Evolutionary conservation across 2,888 invertebrate genomes (phyloP).

Genomic region (Pherbina coryleti): DNA sequence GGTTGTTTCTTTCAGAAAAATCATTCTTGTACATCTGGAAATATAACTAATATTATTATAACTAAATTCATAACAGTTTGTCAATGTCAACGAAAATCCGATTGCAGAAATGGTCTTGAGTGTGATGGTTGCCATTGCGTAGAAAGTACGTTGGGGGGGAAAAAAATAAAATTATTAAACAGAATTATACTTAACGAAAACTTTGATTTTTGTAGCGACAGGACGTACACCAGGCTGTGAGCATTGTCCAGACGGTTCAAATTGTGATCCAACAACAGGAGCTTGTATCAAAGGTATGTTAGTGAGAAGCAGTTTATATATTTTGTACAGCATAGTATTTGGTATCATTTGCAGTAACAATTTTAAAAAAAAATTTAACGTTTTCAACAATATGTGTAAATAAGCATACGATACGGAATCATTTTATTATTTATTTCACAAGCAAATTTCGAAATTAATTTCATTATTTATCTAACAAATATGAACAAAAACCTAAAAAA

Average conservation of each 20-base stretch:
- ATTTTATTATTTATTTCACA: slow-evolving; percentile 12
- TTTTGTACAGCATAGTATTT: not conserved
- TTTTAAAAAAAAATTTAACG: not conserved
- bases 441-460: slow-evolving; percentile 13
- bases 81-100: slow-evolving; percentile 77
- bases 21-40: not conserved
- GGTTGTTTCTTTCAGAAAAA: slow-evolving; percentile 31
- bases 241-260: slow-evolving; percentile 83
- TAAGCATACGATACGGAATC: slow-evolving; percentile 49
- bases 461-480: slow-evolving; percentile 11
- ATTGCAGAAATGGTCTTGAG: slow-evolving; percentile 74
- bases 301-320: not conserved
- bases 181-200: slow-evolving; percentile 3
- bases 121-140: slow-evolving; percentile 82
- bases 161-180: too few relatives aligned
- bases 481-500: slow-evolving; percentile 25
- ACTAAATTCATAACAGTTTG: slow-evolving; percentile 54
- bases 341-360: not conserved
- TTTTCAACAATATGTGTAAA: not conserved
- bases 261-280: slow-evolving; percentile 83
- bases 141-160: slow-evolving; percentile 71
- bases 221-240: slow-evolving; percentile 74
- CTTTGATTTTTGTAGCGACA: slow-evolving; percentile 47
- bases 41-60: not conserved
- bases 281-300: slow-evolving; percentile 86